A percentile compares a stretch with the other conserved stretches of the same genome.
Conservation (phyloP, 2,113 vertebrate species). For the Catharus minimus region DNA sequence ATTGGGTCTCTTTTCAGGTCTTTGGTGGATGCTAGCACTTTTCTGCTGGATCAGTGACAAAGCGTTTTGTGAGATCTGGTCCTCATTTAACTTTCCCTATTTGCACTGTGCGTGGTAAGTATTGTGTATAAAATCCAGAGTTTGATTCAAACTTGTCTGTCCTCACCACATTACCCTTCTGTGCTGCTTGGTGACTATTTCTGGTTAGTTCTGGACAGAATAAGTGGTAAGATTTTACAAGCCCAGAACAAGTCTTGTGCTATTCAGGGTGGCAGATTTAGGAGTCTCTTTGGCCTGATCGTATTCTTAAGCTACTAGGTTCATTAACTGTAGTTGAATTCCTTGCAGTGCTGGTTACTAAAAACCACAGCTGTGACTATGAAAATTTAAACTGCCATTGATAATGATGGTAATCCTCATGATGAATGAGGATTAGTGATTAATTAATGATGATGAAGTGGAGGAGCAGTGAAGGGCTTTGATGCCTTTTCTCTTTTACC, state of each 20-base stretch:
- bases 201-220: neutral
- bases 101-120: conserved; percentile 95
- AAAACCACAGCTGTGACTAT: neutral
- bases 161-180: neutral
- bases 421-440: neutral
- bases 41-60: conserved; percentile 97
- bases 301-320: neutral
- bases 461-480: neutral
- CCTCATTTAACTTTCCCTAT: conserved; percentile 95
- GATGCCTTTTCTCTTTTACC: neutral
- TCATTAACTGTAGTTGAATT: neutral
- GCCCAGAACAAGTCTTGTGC: neutral
- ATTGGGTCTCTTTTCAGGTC: conserved; percentile 90
- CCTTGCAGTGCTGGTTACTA: neutral
- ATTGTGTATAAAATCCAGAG: neutral
- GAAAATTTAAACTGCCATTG: neutral
- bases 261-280: neutral
- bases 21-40: conserved; percentile 94
- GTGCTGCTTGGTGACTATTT: neutral
- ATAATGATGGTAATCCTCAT: neutral
- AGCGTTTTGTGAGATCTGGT: conserved; percentile 94
- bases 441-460: neutral
- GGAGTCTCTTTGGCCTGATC: neutral
- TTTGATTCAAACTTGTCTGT: neutral
- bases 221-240: neutral